These are phyloP conservation scores for Myotis daubentonii DNA, from an alignment of 2,797 vertebrate genomes.

Conservation along the genomic window DNA sequence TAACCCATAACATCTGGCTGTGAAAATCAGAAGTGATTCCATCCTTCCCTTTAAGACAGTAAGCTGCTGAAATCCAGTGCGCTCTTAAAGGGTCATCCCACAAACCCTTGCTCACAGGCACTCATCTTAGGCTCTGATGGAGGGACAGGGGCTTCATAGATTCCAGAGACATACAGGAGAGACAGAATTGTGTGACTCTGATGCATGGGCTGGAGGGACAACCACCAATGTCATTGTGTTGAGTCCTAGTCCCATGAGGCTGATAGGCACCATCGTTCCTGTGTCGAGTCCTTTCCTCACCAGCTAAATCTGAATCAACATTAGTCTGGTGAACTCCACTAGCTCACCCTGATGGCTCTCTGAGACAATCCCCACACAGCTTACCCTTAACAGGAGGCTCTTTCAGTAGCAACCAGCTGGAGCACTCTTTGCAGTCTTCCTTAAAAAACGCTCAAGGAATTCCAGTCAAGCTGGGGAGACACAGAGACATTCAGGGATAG, in stretches of 20 bases:
- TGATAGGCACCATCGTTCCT: not conserved
- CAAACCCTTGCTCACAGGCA: not conserved
- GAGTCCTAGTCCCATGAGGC: not conserved
- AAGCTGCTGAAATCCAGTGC: not conserved
- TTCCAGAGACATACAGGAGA: not conserved
- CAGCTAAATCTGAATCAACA: not conserved
- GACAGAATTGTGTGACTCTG: not conserved
- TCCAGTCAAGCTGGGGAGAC: not conserved
- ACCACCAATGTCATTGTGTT: not conserved
- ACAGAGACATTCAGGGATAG: not conserved
- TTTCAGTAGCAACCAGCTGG: not conserved
- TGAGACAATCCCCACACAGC: not conserved
- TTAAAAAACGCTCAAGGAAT: not conserved
- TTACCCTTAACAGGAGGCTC: not conserved
- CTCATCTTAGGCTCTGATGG: not conserved
- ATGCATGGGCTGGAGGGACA: not conserved
- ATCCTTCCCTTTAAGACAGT: not conserved
- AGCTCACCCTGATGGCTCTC: not conserved
- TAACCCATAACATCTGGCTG: not conserved
- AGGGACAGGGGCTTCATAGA: not conserved
- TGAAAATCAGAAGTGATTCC: not conserved
- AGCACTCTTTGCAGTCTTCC: not conserved
- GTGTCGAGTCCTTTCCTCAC: not conserved
- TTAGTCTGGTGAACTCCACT: not conserved
- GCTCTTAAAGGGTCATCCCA: not conserved